Evolutionary conservation across 2,888 invertebrate genomes (phyloP), one percentile per base, ranked within the genome.

Genomic region (Rhingia rostrata): DNA sequence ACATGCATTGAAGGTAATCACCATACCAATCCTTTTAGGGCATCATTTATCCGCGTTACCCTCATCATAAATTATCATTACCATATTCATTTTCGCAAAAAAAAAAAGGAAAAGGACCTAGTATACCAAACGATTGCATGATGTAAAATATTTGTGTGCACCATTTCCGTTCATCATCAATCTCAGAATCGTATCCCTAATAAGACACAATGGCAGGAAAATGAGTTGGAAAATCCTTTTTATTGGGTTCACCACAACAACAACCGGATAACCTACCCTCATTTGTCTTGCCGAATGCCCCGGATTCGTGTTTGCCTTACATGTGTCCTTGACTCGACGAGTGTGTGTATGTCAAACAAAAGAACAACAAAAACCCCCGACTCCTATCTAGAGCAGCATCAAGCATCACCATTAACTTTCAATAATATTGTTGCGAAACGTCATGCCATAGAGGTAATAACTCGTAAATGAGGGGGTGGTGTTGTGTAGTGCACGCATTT

Each of bases 141-240:
- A 66, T 45, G 33, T 30, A 60, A 49, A 69, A 78, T 63, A 80
- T 75, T 80, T 79, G 49, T 80, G 60, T 75, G 74, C 84, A 84
- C 84, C 84, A 84, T 84, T 84, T 84, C 80, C 84, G 84, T 80
- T 47, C 70, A 80, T 80, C 80, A 84, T 84, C 84, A 84, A 84
- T 84, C 84, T 84, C 70, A 61, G 75, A 69, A 70, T 75, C 63
- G 80, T 84, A 84, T 84, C 84, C 84, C 74, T 84, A 84, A 84
- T 84, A 84, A 84, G 84, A 80, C 80, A 75, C 84, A 75, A 41
- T 84, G 84, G 75, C 75, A 80, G 74, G 84, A 84, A 80, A 84
- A 80, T 84, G 84, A 84, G 74, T 43, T 75, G 66, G 84, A 80
- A 84, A 84, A 84, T 84, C 84, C 84, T 84, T 84, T 84, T 84